Percentiles rank a stretch among this genome's conserved stretches.
phyloP scores from a whole-genome alignment of 2,888 invertebrate species.

The Mimumesa dahlbomi region DNA sequence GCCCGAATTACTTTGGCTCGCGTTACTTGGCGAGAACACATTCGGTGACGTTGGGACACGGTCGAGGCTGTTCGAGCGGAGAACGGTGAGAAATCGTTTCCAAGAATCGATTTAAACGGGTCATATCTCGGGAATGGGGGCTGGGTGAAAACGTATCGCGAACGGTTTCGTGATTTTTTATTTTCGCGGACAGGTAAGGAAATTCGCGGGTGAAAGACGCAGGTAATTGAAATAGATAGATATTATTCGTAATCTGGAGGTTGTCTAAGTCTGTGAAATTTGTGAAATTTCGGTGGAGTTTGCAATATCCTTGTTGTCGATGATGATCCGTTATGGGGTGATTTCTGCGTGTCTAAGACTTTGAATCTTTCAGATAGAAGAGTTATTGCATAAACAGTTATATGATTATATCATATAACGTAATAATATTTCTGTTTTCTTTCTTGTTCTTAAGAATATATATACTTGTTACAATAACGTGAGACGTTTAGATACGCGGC shows the following conservation, averaged over 20 bases:
- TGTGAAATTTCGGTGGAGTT: no score
- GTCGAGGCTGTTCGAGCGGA: not conserved
- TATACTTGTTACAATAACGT: no score
- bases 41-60: no score
- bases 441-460: no score
- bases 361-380: no score
- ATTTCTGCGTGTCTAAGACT: no score
- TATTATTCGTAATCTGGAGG: not conserved
- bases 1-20: slow-evolving; percentile 37
- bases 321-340: no score
- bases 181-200: slow-evolving; percentile 4
- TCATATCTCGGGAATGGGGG: slow-evolving; percentile 18
- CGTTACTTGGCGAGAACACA: slow-evolving; percentile 16
- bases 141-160: not conserved
- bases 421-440: no score
- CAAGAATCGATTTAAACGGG: slow-evolving; percentile 16
- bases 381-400: no score
- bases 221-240: slow-evolving; percentile 8
- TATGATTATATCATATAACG: no score
- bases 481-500: not conserved
- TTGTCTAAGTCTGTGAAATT: no score
- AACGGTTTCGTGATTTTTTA: not conserved
- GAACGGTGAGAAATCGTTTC: slow-evolving; percentile 15
- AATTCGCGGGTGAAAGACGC: slow-evolving; percentile 1
- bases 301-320: no score